Evolutionary conservation across 1,140 invertebrate species (phyloP).

Genomic region (Pteromalus puparum): DNA sequence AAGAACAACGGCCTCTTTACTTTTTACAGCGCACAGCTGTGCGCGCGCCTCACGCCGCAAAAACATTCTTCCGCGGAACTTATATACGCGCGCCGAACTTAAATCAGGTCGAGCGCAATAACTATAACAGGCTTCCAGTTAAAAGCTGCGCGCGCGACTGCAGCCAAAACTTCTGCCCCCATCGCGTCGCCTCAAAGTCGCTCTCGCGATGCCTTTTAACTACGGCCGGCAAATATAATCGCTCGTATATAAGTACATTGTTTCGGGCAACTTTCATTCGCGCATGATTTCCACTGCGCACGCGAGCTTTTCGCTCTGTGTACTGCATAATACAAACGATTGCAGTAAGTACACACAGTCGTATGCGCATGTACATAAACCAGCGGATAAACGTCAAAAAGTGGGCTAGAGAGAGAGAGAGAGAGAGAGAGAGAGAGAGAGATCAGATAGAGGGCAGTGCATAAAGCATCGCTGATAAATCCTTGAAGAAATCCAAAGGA

Average conservation of each 20-base stretch:
- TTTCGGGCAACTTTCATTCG: not conserved
- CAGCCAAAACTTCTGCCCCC: not conserved
- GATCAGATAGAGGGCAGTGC: too few species aligned
- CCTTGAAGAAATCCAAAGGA: not conserved
- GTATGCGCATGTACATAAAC: not conserved
- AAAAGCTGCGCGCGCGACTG: not conserved
- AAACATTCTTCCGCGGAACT: slow-evolving; percentile 21
- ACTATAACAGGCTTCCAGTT: not conserved
- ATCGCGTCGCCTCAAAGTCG: not conserved
- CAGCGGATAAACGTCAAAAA: slow-evolving; percentile 1
- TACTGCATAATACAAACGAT: not conserved
- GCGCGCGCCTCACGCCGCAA: not conserved
- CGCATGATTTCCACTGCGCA: too few species aligned
- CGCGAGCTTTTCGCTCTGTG: not conserved
- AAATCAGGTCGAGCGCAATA: slow-evolving; percentile 27
- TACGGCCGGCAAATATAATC: not conserved
- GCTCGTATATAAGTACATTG: not conserved
- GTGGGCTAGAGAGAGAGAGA: not conserved
- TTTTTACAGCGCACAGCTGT: slow-evolving; percentile 15
- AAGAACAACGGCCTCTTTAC: slow-evolving; percentile 15
- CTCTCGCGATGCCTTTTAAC: not conserved
- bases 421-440: not conserved
- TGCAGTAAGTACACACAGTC: not conserved
- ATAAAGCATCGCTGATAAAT: slow-evolving; percentile 1
- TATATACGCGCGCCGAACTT: slow-evolving; percentile 5